phyloP scores from a whole-genome alignment of 30 jellyfish, hydroid and myxozoan species.

The Turritopsis dohrnii region DNA sequence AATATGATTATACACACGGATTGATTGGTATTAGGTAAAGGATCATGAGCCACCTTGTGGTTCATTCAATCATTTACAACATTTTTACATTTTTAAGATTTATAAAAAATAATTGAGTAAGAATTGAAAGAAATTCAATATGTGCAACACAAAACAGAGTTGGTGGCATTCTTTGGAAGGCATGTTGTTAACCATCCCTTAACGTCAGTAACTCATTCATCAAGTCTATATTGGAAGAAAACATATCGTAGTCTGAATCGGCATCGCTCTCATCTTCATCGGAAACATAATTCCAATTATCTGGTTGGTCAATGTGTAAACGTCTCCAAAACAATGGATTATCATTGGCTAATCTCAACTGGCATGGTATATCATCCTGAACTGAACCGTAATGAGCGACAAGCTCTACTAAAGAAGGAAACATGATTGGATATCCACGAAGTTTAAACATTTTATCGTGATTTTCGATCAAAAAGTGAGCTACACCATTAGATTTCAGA shows the following conservation, averaged over 20 bases:
- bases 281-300: background rate
- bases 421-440: slow-evolving; percentile 53
- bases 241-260: slow-evolving; percentile 70
- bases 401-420: slow-evolving; percentile 43
- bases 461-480: slow-evolving; percentile 45
- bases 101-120: too few species aligned
- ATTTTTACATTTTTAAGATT: too few species aligned
- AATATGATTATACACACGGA: too few species aligned
- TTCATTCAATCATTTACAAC: too few species aligned
- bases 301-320: slow-evolving; percentile 1
- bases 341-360: slow-evolving; percentile 58
- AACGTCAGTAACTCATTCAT: slow-evolving; percentile 39
- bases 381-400: slow-evolving; percentile 73
- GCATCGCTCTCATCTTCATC: slow-evolving; percentile 11
- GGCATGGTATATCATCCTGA: slow-evolving; percentile 67
- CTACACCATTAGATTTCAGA: slow-evolving; percentile 43
- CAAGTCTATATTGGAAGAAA: slow-evolving; percentile 45
- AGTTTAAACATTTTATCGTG: slow-evolving; percentile 25
- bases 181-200: too few species aligned
- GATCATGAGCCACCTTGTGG: too few species aligned
- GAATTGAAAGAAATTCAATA: too few species aligned
- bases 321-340: slow-evolving; percentile 35
- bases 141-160: too few species aligned
- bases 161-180: too few species aligned
- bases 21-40: too few species aligned